Evolutionary conservation across 1,140 invertebrate genomes (phyloP), one percentile per base, ranked within the genome.

Genomic region (Stegodyphus dumicola): DNA sequence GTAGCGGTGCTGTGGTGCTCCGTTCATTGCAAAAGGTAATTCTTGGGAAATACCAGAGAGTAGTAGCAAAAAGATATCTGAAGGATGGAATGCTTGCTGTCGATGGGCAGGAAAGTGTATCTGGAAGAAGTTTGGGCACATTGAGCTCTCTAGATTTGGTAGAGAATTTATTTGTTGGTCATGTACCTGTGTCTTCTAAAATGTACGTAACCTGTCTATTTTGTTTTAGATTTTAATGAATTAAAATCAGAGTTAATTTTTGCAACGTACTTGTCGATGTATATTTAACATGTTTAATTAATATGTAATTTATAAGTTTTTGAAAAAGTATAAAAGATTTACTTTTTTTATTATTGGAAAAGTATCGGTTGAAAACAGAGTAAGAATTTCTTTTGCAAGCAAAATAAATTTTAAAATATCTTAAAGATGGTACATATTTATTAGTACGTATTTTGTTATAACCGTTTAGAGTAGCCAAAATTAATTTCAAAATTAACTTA

Each of bases 21-120:
- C 93, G 93, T 33, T 96, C 95, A 5, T 89, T 93, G 0, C 93
- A 96, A 88, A 93, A 93, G 88, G 92, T 98, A 4, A 92, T 92
- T 9, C 91, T 95, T 88, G 95, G 95, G 75, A 93, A 93, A 87
- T 95, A 93, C 89, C 95, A 97, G 89, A 93, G 93, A 87, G 93
- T 97, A 15, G 93, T 94, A 2, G 95, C 95, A 4, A 96, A 96
- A 88, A 91, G 96, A 60, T 96, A 96, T 89, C 94, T 96, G 88
- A 93, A 94, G 74, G 95, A 97, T 88, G 96, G 96, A 1, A 93
- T 96, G 76, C 90, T 98, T 60, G 94, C 95, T 86, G 92, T 98
- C 33, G 95, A 98, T 89, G 93, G 94, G 74, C 93, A 93, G 75
- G 94, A 96, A 89, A 93, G 96, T 80, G 93, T 97, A 0, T 93